Evolutionary conservation across 2,113 vertebrate genomes (phyloP), one percentile per base, ranked within the genome.

Genomic region (Urocynchramus pylzowi): DNA sequence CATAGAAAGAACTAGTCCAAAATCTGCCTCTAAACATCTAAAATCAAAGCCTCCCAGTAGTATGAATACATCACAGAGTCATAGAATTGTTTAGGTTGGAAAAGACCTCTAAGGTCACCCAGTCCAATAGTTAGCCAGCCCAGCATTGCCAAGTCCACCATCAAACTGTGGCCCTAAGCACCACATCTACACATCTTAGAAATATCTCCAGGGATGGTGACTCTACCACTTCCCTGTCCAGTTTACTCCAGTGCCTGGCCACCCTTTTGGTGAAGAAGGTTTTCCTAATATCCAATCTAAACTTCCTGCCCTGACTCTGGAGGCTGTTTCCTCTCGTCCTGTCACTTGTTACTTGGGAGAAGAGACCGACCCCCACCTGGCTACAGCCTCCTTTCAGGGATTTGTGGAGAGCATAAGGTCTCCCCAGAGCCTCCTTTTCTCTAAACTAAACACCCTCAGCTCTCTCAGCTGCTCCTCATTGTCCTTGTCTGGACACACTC

Each of bases 301-400:
- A 47, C 6, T 15, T 60, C 16, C 39, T 37, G 26, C 2, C 3
- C 13, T 39, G 10, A 30, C 53, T 6, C 18, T 41, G 49, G 11
- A 83, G 9, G 16, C 7, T 10, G 3, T 47, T 59, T 77, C 11
- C 26, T 47, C 45, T 53, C 31, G 15, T 50, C 21, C 31, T 39
- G 13, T 59, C 61, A 31, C 31, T 41, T 31, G 31, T 42, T 59
- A 18, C 17, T 1, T 6, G 6, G 37, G 4, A 50, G 26, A 68
- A 59, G 37, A 68, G 13, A 13, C 11, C 0, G 0, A 42, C 1
- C 7, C 31, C 3, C 26, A 50, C 13, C 21, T 21, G n/a, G 31
- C 21, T 42, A 31, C 21, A 50, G 4, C 13, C 35, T 41, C 42
- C 24, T 49, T 75, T 56, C 52, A 76, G 9, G 4, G 3, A 75